A percentile compares a stretch with the other conserved stretches of the same genome.
These are phyloP conservation scores for Oryzias curvinotus DNA, from an alignment of 2,113 vertebrate species.

Conservation along the genomic window DNA sequence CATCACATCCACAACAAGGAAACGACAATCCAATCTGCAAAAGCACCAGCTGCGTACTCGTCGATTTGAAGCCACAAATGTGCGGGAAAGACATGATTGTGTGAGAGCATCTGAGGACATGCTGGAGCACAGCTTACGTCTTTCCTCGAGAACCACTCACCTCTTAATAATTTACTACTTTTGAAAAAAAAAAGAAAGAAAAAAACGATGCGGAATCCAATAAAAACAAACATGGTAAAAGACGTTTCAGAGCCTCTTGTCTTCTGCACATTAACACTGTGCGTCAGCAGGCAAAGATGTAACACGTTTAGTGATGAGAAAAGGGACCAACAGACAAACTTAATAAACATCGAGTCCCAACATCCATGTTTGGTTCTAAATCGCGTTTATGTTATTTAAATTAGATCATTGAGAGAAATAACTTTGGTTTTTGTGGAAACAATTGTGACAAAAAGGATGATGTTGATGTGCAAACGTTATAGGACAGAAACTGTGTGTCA, in stretches of 20 bases:
- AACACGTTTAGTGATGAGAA: conserved; percentile 51
- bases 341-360: conserved; percentile 54
- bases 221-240: conserved; percentile 33
- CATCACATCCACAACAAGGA: conserved; percentile 17
- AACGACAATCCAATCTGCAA: conserved; percentile 15
- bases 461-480: conserved; percentile 18
- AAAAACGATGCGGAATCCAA: conserved; percentile 31
- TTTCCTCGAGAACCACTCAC: conserved; percentile 13
- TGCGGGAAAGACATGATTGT: background rate
- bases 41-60: conserved; percentile 11
- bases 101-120: conserved; percentile 60
- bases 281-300: conserved; percentile 55
- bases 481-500: conserved; percentile 51
- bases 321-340: conserved; percentile 39
- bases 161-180: conserved; percentile 22
- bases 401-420: conserved; percentile 32
- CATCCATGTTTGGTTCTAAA: conserved; percentile 27
- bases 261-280: conserved; percentile 46
- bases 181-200: conserved; percentile 23
- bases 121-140: conserved; percentile 30
- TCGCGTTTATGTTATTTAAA: conserved; percentile 19
- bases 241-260: conserved; percentile 46
- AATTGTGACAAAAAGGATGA: conserved; percentile 21
- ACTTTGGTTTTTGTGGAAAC: conserved; percentile 31
- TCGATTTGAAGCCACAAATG: background rate